Base-by-base conservation (phyloP, 2,797 vertebrate species). In the Liasis olivaceus region DNA sequence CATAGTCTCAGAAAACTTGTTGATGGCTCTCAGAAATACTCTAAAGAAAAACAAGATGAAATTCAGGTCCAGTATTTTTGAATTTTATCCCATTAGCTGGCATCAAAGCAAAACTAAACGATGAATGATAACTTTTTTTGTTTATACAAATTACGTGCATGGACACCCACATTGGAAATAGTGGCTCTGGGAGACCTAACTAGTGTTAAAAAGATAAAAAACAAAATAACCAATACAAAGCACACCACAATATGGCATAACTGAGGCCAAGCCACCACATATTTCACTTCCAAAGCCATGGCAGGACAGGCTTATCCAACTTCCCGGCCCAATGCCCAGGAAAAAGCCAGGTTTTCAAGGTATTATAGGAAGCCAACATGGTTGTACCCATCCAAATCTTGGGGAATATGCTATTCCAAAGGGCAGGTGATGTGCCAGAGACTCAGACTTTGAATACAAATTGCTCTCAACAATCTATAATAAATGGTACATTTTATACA, bases 1-100 rank as follows among this genome's bases (percentile, higher is more conserved):
- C 99, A 99, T 99, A 47, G 98, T 99, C 97, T 99, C 98, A 7
- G 99, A 99, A 63, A 99, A 99, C 92, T 98, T 99, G 95, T 99
- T 99, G 97, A 99, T 99, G 88, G 99, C 99, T 97, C 98, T 98
- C 95, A 99, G 97, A 97, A 99, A 99, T 22, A 99, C 99, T 95
- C 99, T 99, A 63, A 59, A 93, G 94, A 97, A 93, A 89, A 51
- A 88, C 91, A 12, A 69, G 58, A 26, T 9, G 28, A 42, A n/a
- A 1, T 42, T 0, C 62, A 87, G 4, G 22, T 24, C 89, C 81
- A 6, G 2, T 36, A 6, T 1, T 14, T 89, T 89, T 62, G 24
- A 69, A 89, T 42, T 63, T 90, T 42, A 0, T 42, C 15, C 0
- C 24, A 26, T 20, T 77, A 86, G 22, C 0, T 11, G 5, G 0